These are phyloP conservation scores for Xyliphius kryptos DNA, from an alignment of 2,113 vertebrate genomes.

Conservation along the genomic window DNA sequence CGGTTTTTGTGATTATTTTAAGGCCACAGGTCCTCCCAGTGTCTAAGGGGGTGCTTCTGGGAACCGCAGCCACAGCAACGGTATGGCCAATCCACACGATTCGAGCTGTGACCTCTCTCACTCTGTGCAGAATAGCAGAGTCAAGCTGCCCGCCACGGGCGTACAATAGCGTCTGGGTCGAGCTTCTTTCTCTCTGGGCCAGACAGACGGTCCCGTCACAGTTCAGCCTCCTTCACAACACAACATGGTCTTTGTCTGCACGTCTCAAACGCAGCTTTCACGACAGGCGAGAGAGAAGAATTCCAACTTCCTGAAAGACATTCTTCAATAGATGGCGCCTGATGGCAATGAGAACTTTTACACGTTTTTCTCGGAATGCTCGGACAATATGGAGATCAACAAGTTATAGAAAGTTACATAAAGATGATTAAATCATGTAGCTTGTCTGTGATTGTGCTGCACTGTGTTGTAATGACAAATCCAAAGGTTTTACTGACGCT, in stretches of 20 bases:
- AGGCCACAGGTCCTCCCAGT: no score
- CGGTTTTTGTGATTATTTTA: no score
- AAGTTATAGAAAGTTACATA: no score
- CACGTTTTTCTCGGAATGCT: no score
- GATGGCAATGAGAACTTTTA: constrained; percentile 37
- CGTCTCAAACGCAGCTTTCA: constrained; percentile 45
- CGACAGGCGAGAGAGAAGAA: constrained; percentile 30
- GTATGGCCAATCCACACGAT: no score
- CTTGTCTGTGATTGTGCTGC: no score
- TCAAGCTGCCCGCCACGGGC: constrained; percentile 28
- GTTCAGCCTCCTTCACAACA: constrained; percentile 41
- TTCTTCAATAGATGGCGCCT: constrained; percentile 42
- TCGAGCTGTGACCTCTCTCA: constrained; percentile 43
- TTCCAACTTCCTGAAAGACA: constrained; percentile 32
- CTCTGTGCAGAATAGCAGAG: constrained; percentile 32
- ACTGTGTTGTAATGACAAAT: no score
- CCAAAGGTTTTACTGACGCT: no score
- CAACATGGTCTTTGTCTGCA: constrained; percentile 45
- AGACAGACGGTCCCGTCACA: constrained; percentile 44
- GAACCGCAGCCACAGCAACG: no score
- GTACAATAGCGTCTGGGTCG: constrained; percentile 44
- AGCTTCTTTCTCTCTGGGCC: constrained; percentile 29
- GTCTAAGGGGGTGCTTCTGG: no score
- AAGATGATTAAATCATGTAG: no score
- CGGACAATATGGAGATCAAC: no score